Evolutionary conservation across 2,797 vertebrate genomes (phyloP).

Genomic region (Syngnathus rostellatus): DNA sequence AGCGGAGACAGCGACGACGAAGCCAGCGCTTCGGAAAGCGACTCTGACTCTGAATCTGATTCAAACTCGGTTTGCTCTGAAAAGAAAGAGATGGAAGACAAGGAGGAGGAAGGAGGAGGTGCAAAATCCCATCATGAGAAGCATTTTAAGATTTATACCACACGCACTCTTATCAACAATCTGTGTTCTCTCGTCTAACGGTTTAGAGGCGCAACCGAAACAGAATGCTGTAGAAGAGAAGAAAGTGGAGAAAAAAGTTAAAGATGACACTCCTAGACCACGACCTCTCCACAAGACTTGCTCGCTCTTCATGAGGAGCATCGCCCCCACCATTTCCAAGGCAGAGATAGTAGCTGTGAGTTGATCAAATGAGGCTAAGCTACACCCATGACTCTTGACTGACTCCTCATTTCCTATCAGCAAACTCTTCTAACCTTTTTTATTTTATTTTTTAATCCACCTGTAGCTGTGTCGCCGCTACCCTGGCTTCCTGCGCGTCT

Average conservation of each 20-base stretch:
- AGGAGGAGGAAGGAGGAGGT: constrained; percentile 46
- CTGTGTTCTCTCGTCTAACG: not conserved
- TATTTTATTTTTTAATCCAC: not conserved
- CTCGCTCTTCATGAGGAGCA: constrained; percentile 88
- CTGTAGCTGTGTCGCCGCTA: constrained; percentile 80
- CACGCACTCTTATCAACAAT: not conserved
- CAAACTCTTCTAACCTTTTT: too few species aligned
- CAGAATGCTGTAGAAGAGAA: constrained; percentile 62
- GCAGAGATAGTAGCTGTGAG: constrained; percentile 87
- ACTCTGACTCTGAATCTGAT: constrained; percentile 80
- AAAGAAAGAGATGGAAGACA: constrained; percentile 62
- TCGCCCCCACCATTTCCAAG: constrained; percentile 84
- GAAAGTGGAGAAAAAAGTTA: constrained; percentile 72
- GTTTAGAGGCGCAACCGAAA: constrained; percentile 63
- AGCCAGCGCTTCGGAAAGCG: constrained; percentile 76
- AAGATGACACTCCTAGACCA: constrained; percentile 74
- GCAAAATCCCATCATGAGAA: not conserved
- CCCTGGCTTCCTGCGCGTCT: constrained; percentile 86
- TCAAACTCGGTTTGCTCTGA: constrained; percentile 74
- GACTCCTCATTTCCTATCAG: not conserved
- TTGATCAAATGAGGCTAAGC: constrained; percentile 11
- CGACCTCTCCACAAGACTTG: constrained; percentile 85
- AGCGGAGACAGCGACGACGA: constrained; percentile 84
- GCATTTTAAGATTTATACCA: not conserved
- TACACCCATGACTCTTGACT: not conserved